Percentiles rank a stretch among this genome's conserved stretches.
Evolutionary conservation across 2,113 vertebrate species (phyloP).

Genomic region (Dipodomys spectabilis): DNA sequence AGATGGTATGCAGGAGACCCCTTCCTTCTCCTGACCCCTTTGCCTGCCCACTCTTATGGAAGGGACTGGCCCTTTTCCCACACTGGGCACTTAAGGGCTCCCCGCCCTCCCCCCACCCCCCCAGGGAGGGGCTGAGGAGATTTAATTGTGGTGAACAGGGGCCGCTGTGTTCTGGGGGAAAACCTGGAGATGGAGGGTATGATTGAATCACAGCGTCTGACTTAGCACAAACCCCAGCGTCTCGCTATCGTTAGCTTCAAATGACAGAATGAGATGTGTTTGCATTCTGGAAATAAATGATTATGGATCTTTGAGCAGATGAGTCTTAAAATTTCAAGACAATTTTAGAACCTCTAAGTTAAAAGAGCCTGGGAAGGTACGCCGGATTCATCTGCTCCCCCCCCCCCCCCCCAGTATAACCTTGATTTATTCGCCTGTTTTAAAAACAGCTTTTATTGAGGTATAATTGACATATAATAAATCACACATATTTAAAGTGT

Average conservation of each 20-base stretch:
- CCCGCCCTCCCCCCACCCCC: neutral
- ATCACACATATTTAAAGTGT: constrained; percentile 20
- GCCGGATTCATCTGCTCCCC: constrained; percentile 19
- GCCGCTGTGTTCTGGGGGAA: neutral
- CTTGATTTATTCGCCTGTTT: constrained; percentile 58
- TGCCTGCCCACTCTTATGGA: neutral
- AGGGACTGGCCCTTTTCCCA: neutral
- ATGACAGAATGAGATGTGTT: constrained; percentile 64
- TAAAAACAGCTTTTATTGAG: constrained; percentile 16
- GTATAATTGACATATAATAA: constrained; percentile 34
- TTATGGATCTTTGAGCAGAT: constrained; percentile 65
- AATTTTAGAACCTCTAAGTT: constrained; percentile 62
- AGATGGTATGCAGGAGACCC: neutral
- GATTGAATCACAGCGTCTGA: constrained; percentile 50
- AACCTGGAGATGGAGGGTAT: constrained; percentile 46
- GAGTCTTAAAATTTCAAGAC: constrained; percentile 63
- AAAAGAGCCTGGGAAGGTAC: constrained; percentile 43
- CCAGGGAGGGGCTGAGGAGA: neutral
- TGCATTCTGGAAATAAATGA: constrained; percentile 62
- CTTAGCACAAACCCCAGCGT: constrained; percentile 31
- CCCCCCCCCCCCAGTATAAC: neutral
- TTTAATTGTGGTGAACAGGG: constrained; percentile 56
- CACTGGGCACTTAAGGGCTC: neutral
- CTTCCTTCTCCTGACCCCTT: neutral
- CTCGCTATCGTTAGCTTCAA: constrained; percentile 50